Conservation (phyloP, 2,113 vertebrate genomes). For the Cyphomyrus plagiostoma region DNA sequence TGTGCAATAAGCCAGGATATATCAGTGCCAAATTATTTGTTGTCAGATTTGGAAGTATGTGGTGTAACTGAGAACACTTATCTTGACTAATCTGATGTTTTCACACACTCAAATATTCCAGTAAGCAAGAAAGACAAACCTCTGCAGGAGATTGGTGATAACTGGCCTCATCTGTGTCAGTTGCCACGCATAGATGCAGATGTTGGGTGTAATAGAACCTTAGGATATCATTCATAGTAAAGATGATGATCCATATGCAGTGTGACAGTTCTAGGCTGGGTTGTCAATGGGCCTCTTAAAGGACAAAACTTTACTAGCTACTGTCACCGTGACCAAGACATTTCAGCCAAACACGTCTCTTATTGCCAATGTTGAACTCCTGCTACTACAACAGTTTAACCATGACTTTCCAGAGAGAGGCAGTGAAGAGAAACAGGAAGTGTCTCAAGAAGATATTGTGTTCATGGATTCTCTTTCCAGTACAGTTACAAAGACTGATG, state of each 20-base stretch:
- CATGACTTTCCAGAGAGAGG: neutral
- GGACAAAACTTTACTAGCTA: neutral
- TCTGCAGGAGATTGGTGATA: neutral
- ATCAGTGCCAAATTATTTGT: neutral
- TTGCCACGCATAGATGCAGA: neutral
- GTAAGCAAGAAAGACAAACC: neutral
- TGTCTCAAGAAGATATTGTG: neutral
- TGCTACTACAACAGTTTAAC: neutral
- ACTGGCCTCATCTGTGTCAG: neutral
- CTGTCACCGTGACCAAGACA: neutral
- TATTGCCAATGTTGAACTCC: no score
- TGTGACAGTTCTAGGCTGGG: neutral
- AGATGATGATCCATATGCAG: neutral
- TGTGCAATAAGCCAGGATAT: neutral
- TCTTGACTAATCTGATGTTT: neutral
- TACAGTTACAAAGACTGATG: neutral
- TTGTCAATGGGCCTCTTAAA: neutral
- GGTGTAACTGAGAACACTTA: neutral
- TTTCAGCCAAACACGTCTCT: no score
- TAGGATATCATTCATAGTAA: neutral
- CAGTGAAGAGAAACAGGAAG: neutral
- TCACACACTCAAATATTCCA: neutral
- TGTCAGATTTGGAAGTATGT: neutral
- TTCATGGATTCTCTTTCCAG: neutral
- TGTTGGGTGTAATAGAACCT: neutral